These are phyloP conservation scores for Cantharis rustica DNA, from an alignment of 2,888 invertebrate species.

Conservation along the genomic window DNA sequence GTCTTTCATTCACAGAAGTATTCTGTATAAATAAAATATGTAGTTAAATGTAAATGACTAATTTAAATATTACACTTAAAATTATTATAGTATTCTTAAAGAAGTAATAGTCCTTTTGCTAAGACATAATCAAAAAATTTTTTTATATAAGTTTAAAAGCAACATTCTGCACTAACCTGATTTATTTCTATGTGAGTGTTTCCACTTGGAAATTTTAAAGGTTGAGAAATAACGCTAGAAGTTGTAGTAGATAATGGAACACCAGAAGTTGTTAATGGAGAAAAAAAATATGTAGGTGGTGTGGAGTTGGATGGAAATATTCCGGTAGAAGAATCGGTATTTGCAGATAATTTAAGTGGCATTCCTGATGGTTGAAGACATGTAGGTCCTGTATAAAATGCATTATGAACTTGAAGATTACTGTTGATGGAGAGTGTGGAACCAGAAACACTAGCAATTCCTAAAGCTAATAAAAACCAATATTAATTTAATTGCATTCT, in stretches of 20 bases:
- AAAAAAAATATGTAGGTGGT: conserved; percentile 59
- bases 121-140: too few species aligned
- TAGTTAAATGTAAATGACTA: background rate
- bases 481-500: background rate
- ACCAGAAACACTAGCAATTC: conserved; percentile 51
- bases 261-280: conserved; percentile 57
- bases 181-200: conserved; percentile 62
- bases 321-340: conserved; percentile 49
- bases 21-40: conserved; percentile 55
- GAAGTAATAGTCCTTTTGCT: too few species aligned
- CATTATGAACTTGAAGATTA: conserved; percentile 56
- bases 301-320: conserved; percentile 54
- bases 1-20: conserved; percentile 81
- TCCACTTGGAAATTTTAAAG: conserved; percentile 55
- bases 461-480: conserved; percentile 13
- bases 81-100: background rate
- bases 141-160: background rate
- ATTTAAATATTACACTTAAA: background rate
- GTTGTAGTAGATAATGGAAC: conserved; percentile 50
- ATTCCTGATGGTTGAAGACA: conserved; percentile 46
- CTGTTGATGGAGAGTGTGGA: conserved; percentile 51
- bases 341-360: conserved; percentile 45
- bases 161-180: conserved; percentile 50
- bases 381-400: conserved; percentile 54
- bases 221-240: conserved; percentile 40